phyloP scores from a whole-genome alignment of 2,797 vertebrate genomes.

The Streptopelia turtur region DNA sequence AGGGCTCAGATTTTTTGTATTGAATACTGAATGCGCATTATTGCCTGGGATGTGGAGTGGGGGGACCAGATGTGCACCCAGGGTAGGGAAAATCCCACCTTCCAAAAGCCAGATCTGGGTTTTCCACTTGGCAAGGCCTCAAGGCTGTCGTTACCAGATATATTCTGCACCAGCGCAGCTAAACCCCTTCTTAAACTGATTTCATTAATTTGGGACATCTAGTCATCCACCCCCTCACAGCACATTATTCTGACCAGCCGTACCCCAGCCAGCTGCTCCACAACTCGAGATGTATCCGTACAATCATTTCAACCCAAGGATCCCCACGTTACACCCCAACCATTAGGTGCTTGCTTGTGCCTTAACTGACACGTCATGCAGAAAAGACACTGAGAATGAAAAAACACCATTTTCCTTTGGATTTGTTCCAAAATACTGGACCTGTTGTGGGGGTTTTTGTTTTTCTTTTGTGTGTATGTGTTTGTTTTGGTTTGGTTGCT shows the following conservation, averaged over 20 bases:
- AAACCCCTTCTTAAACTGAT: background rate
- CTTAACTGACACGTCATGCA: background rate
- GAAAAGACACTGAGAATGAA: background rate
- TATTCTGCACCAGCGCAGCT: background rate
- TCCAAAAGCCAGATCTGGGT: background rate
- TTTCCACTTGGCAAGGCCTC: background rate
- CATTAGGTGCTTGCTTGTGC: background rate
- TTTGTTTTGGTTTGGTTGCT: too few relatives aligned
- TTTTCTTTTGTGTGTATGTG: too few relatives aligned
- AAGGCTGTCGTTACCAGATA: background rate
- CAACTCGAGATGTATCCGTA: background rate
- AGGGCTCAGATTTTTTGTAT: fast-evolving
- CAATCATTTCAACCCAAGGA: background rate
- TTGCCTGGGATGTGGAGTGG: background rate
- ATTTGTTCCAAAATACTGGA: conserved; percentile 9
- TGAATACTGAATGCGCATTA: background rate
- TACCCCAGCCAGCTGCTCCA: background rate
- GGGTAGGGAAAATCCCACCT: background rate
- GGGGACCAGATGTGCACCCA: background rate
- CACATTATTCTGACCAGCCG: background rate
- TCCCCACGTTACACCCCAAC: background rate
- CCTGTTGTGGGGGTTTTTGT: background rate
- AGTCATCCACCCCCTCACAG: fast-evolving
- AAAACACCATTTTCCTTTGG: background rate
- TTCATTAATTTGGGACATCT: background rate